Conservation (phyloP, 2,113 vertebrate genomes). For the Microtus ochrogaster region DNA sequence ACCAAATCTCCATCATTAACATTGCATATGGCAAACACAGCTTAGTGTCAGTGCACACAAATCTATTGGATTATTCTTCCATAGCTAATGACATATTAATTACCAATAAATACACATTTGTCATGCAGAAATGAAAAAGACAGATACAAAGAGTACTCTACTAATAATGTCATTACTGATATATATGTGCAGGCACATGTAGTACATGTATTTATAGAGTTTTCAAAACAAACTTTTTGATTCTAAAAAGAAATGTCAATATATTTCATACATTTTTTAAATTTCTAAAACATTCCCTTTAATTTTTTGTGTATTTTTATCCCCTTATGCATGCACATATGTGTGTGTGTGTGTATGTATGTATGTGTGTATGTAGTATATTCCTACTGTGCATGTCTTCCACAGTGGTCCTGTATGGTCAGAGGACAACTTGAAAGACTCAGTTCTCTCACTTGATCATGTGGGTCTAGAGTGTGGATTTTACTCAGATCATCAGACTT, state of each 20-base stretch:
- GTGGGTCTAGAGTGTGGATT: not conserved
- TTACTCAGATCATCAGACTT: not conserved
- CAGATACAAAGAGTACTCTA: not conserved
- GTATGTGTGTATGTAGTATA: not conserved
- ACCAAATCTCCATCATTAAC: not conserved
- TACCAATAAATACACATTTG: not conserved
- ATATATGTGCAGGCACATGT: not conserved
- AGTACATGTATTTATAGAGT: not conserved
- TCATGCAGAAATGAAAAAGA: not conserved
- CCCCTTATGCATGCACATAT: not conserved
- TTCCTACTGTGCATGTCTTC: not conserved
- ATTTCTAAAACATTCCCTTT: not conserved
- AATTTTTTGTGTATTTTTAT: not conserved
- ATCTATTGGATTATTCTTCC: conserved; percentile 8
- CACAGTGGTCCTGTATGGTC: not conserved
- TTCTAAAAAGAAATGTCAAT: not conserved
- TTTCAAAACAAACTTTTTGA: not conserved
- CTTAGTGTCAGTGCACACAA: conserved; percentile 34
- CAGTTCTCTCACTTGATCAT: not conserved
- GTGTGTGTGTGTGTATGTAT: not conserved
- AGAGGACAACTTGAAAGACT: not conserved
- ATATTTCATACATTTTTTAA: not conserved
- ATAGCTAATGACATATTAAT: conserved; percentile 21
- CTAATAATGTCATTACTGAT: not conserved
- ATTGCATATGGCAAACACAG: not conserved